Evolutionary conservation across 2,113 vertebrate species (phyloP), one percentile per base, ranked within the genome.

Genomic region (Epinephelus lanceolatus): DNA sequence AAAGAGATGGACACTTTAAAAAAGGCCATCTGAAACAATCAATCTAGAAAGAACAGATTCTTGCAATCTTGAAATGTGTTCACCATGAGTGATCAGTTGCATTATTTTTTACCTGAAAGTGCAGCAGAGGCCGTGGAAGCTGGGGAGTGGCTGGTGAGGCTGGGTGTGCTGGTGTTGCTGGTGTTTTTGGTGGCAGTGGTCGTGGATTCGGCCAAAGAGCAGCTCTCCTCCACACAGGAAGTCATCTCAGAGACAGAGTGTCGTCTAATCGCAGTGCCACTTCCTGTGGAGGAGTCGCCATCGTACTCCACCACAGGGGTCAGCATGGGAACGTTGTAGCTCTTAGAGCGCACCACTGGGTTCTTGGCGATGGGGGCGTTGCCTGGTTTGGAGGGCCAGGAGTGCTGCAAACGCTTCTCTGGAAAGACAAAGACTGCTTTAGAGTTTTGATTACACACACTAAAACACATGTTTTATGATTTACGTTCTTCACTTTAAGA

Each of bases 161-260:
- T 78, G 49, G 75, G 76, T 1, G 65, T 68, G 77, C 81, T 76
- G 78, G n/a, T 69, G 68, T 45, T 63, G 19, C 75, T 55, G 81
- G 47, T 25, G 76, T 30, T 74, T 52, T 17, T 27, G n/a, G 33
- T 14, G 18, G 18, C 63, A 8, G 21, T n/a, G 71, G 33, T 10
- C 0, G 25, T n/a, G 27, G 84, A 76, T 68, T 90, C 91, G 1
- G 47, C 62, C 49, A 49, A 40, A 2, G 94, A 94, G 18, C 85
- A 89, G 62, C 94, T 95, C 75, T 97, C 95, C 86, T 98, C 97
- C 2, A 95, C 12, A 68, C 97, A 98, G 57, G 96, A 97, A 0
- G 97, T 97, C 95, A 99, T 98, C 93, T 98, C 97, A 0, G 96
- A 98, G 11, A 99, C 96, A 0, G 98, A 99, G 91, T 99, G 98